Evolutionary conservation across 2,113 vertebrate species (phyloP), one percentile per base, ranked within the genome.

Genomic region (Gambusia affinis): DNA sequence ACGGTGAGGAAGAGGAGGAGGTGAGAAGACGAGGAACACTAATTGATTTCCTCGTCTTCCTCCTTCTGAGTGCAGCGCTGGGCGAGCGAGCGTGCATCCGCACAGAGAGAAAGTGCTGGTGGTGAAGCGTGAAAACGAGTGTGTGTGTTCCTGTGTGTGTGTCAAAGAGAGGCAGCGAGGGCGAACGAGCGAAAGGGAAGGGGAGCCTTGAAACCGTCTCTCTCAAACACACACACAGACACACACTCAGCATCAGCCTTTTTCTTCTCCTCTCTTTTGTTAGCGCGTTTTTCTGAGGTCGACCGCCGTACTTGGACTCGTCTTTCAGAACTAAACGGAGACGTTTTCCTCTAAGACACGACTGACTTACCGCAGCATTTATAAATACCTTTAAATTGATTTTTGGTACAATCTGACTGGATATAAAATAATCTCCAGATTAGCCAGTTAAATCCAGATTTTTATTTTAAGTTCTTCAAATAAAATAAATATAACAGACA

Each of bases 151-250:
- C 19, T 69, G 67, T 74, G 79, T 71, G 75, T 72, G 66, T 62
- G 73, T 68, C 54, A 64, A 64, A 65, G 31, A 47, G 44, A 66
- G 76, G 51, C 35, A 5, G 64, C 4, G 30, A 70, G 78, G 65
- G 68, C 12, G 78, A 72, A 72, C 31, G 44, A 67, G 69, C 60
- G 60, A 85, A 76, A 57, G 70, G 65, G 60, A 85, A 76, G 54
- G 70, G 65, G 86, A 74, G 39, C 82, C 88, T 90, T 90, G 85
- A 90, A 88, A 90, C 88, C 60, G 88, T 88, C 88, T 79, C 81
- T 72, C 76, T 15, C 75, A 7, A 73, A 69, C 74, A 76, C 66
- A 76, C 60, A 44, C 64, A 60, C 42, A 64, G 57, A 47, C 76
- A 76, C 73, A 39, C n/a, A 14, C 39, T 37, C 73, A 35, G 64